phyloP scores from a whole-genome alignment of 1,140 invertebrate genomes.

The Achatina immaculata region DNA sequence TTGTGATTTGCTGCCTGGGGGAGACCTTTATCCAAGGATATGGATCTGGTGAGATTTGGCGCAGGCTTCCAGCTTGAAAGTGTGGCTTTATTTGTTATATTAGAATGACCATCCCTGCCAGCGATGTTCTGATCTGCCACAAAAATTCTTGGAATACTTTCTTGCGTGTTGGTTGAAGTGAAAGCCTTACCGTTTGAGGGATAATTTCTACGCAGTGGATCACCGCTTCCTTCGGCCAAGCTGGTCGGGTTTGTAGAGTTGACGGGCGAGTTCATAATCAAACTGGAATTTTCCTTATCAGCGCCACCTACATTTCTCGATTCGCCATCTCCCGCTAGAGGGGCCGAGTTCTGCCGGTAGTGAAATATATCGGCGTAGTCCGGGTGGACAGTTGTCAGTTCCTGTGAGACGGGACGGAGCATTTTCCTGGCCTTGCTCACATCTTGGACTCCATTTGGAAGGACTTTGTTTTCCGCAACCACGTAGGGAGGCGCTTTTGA shows the following conservation, averaged over 20 bases:
- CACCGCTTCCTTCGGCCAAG: neutral
- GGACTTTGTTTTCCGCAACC: constrained; percentile 50
- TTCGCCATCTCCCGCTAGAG: neutral
- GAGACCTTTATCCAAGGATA: neutral
- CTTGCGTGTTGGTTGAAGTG: neutral
- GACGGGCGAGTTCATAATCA: neutral
- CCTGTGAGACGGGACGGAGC: constrained; percentile 53
- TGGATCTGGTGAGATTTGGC: constrained; percentile 1
- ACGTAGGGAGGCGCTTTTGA: constrained; percentile 46
- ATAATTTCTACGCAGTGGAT: neutral
- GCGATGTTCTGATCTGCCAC: neutral
- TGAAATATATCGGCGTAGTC: constrained; percentile 54
- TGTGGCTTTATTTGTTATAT: neutral
- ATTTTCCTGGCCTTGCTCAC: constrained; percentile 33
- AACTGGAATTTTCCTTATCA: constrained; percentile 22
- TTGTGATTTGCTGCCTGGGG: constrained; percentile 40
- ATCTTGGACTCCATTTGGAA: constrained; percentile 43
- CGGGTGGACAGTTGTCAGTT: constrained; percentile 51
- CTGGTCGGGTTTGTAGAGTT: neutral
- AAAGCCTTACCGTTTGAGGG: neutral
- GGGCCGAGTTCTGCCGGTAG: too few species aligned
- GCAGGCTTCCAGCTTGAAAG: neutral
- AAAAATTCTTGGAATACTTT: neutral
- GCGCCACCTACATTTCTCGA: neutral
- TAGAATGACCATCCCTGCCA: neutral